A percentile compares a stretch with the other conserved stretches of the same genome.
Conservation (phyloP, 2,888 invertebrate species). For the Morpho deidamia region DNA sequence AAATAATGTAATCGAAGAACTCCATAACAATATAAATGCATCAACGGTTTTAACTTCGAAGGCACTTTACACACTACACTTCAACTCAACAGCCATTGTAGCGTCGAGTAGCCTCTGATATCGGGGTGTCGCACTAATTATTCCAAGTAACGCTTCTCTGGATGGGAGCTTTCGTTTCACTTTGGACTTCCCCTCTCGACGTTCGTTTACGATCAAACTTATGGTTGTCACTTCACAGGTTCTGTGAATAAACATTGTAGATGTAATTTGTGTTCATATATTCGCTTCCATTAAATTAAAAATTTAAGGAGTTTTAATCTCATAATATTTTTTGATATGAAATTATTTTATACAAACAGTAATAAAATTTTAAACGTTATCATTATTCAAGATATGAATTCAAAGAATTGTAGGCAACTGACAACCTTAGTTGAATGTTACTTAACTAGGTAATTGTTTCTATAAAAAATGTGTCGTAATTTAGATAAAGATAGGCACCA, state of each 20-base stretch:
- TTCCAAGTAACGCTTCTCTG: slow-evolving; percentile 39
- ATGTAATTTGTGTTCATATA: no score
- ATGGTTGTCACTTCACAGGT: background rate
- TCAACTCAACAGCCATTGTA: slow-evolving; percentile 59
- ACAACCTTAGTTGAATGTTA: slow-evolving; percentile 16
- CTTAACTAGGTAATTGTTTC: slow-evolving; percentile 42
- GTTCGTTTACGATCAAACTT: background rate
- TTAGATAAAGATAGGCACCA: slow-evolving; percentile 47
- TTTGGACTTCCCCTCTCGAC: slow-evolving; percentile 17
- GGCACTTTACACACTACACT: slow-evolving; percentile 31
- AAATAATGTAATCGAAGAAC: no score
- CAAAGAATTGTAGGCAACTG: slow-evolving; percentile 8
- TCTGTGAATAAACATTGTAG: background rate
- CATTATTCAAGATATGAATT: no score
- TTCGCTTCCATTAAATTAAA: no score
- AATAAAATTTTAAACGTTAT: no score
- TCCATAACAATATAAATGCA: no score
- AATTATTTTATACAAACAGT: no score
- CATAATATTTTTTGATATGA: no score
- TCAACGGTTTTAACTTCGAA: no score
- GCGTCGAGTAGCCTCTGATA: slow-evolving; percentile 38
- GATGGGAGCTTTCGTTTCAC: slow-evolving; percentile 21
- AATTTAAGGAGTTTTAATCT: no score
- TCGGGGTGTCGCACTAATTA: slow-evolving; percentile 50
- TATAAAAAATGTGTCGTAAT: slow-evolving; percentile 48